Conservation (phyloP, 2,797 vertebrate genomes). For the Parotocinclus haroldoi region DNA sequence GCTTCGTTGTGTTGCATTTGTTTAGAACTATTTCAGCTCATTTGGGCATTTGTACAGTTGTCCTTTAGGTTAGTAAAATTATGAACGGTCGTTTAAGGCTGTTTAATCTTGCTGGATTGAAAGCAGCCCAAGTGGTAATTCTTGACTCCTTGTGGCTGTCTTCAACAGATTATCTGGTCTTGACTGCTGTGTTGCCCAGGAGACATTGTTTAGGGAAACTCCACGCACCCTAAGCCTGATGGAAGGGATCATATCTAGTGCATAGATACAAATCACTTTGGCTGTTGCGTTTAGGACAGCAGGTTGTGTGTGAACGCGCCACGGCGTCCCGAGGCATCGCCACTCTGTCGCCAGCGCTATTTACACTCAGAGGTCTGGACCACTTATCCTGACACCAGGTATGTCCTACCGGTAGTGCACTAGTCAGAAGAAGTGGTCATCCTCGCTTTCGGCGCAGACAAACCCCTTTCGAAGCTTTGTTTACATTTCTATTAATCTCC, state of each 20-base stretch:
- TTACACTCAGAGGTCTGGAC: slow-evolving; percentile 72
- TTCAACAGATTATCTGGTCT: slow-evolving; percentile 43
- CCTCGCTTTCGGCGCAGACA: slow-evolving; percentile 64
- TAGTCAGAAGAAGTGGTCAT: slow-evolving; percentile 67
- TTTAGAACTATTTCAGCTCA: too few relatives aligned
- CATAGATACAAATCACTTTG: slow-evolving; percentile 70
- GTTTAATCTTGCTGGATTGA: too few relatives aligned
- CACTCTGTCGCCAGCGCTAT: slow-evolving; percentile 77
- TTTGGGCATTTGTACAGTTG: too few relatives aligned
- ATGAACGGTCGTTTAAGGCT: too few relatives aligned
- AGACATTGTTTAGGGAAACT: slow-evolving; percentile 63
- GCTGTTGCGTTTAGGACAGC: slow-evolving; percentile 22
- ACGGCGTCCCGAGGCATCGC: slow-evolving; percentile 72
- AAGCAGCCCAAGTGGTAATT: too few relatives aligned
- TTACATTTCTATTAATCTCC: slow-evolving; percentile 74
- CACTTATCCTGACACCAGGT: slow-evolving; percentile 78
- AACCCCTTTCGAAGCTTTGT: slow-evolving; percentile 60
- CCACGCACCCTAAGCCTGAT: slow-evolving; percentile 51
- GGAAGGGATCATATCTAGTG: slow-evolving; percentile 61
- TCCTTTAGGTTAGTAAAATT: too few relatives aligned
- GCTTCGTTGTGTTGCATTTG: too few relatives aligned
- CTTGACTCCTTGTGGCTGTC: slow-evolving; percentile 16
- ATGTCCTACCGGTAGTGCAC: slow-evolving; percentile 70
- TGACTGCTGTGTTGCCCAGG: slow-evolving; percentile 54
- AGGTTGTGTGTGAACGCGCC: slow-evolving; percentile 31